These are phyloP conservation scores for Pseudomugil gertrudae DNA, from an alignment of 2,797 vertebrate genomes.

Conservation along the genomic window DNA sequence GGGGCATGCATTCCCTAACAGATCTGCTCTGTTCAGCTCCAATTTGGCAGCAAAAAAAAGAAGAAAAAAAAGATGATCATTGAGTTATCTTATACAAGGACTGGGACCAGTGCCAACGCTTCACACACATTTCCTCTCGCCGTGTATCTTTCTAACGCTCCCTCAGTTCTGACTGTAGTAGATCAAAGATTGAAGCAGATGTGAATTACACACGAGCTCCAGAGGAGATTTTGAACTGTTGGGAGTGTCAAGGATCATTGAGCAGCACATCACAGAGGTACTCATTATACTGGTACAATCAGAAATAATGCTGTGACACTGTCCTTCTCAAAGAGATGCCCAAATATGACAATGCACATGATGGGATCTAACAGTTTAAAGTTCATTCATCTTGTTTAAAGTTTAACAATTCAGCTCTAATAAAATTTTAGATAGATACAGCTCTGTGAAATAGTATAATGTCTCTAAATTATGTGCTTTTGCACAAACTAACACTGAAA, in stretches of 20 bases:
- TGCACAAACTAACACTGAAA: not conserved
- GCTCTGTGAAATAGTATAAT: too few species aligned
- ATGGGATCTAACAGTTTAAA: too few species aligned
- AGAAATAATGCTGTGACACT: not conserved
- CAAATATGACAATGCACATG: not conserved
- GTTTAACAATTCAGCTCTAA: not conserved
- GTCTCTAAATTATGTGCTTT: too few species aligned
- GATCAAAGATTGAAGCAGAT: constrained; percentile 23
- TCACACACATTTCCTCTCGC: constrained; percentile 18
- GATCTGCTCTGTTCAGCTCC: not conserved
- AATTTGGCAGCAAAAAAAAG: constrained; percentile 37
- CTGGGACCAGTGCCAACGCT: constrained; percentile 28
- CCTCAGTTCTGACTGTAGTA: constrained; percentile 36
- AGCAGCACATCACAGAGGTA: not conserved
- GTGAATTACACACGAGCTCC: constrained; percentile 13
- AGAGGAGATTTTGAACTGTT: constrained; percentile 18
- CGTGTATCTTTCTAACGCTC: constrained; percentile 7
- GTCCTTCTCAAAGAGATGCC: not conserved
- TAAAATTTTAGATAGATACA: too few species aligned
- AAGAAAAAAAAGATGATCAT: constrained; percentile 53
- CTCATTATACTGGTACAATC: not conserved
- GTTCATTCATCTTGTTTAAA: not conserved
- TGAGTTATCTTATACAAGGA: constrained; percentile 45
- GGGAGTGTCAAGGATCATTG: not conserved
- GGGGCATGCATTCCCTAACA: not conserved